A percentile compares a stretch with the other conserved stretches of the same genome.
Conservation (phyloP, 2,797 vertebrate species). For the Poeciliopsis infans region DNA sequence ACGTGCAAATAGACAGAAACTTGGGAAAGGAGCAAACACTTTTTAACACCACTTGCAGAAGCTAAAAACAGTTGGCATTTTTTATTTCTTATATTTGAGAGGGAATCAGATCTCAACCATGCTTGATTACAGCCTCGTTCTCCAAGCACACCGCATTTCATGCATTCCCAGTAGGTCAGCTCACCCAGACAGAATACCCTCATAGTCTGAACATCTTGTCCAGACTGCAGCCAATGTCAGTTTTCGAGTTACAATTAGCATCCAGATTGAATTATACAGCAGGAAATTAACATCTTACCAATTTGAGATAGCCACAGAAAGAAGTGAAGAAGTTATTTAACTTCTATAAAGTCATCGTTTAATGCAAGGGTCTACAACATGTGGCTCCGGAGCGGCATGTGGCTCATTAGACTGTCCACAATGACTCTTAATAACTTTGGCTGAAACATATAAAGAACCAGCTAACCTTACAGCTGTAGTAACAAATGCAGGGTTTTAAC, state of each 20-base stretch:
- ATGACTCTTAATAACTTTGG: too few relatives aligned
- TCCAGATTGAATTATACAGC: neutral
- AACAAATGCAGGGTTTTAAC: too few relatives aligned
- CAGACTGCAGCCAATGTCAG: neutral
- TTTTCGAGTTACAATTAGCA: neutral
- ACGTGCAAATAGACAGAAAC: too few relatives aligned
- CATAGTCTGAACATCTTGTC: neutral
- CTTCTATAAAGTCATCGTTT: constrained; percentile 12
- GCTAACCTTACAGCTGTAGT: too few relatives aligned
- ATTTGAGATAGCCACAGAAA: neutral
- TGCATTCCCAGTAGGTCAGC: neutral
- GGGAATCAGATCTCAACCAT: neutral
- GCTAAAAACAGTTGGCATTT: neutral
- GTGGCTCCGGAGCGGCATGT: too few relatives aligned
- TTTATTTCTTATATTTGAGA: neutral
- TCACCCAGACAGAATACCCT: neutral
- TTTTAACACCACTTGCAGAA: neutral
- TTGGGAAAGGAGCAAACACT: too few relatives aligned
- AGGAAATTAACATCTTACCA: neutral
- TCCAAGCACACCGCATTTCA: neutral
- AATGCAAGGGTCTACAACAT: too few relatives aligned
- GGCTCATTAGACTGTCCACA: too few relatives aligned
- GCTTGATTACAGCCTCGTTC: neutral
- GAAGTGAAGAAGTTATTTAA: constrained; percentile 7
- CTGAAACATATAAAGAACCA: too few relatives aligned